These are phyloP conservation scores for Melinaea marsaeus DNA, from an alignment of 2,888 invertebrate species.

Conservation along the genomic window DNA sequence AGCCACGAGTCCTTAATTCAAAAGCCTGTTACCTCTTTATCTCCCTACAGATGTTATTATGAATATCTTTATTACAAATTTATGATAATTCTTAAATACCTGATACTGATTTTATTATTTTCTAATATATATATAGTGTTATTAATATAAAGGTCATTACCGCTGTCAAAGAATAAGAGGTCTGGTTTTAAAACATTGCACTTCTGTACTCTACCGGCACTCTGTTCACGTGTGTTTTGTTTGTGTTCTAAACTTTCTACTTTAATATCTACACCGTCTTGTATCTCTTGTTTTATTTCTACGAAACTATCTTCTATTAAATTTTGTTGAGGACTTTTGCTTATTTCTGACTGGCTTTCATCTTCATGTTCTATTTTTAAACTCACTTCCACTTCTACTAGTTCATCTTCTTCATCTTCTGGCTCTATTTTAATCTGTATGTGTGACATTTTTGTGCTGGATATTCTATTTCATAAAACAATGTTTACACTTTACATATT, in stretches of 20 bases:
- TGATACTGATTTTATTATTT: no score
- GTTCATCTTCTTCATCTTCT: conserved; percentile 9
- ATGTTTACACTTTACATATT: not conserved
- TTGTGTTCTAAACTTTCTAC: not conserved
- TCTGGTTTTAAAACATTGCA: not conserved
- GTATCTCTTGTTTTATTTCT: not conserved
- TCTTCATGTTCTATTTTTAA: conserved; percentile 18
- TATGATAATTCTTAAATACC: no score
- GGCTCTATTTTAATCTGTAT: conserved; percentile 20
- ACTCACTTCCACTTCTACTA: conserved; percentile 10
- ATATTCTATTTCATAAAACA: no score
- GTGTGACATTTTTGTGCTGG: conserved; percentile 8
- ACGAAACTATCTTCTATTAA: not conserved
- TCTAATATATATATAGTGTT: no score
- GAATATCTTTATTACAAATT: no score
- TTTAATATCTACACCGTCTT: not conserved
- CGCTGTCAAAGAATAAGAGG: no score
- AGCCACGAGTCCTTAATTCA: no score
- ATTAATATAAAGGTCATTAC: no score
- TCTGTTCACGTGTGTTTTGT: not conserved
- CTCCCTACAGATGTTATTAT: no score
- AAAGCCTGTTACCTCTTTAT: no score
- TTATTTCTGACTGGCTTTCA: not conserved
- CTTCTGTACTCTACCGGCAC: not conserved
- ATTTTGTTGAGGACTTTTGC: not conserved